Evolutionary conservation across 2,888 invertebrate genomes (phyloP), one percentile per base, ranked within the genome.

Genomic region (Caenorhabditis becei): DNA sequence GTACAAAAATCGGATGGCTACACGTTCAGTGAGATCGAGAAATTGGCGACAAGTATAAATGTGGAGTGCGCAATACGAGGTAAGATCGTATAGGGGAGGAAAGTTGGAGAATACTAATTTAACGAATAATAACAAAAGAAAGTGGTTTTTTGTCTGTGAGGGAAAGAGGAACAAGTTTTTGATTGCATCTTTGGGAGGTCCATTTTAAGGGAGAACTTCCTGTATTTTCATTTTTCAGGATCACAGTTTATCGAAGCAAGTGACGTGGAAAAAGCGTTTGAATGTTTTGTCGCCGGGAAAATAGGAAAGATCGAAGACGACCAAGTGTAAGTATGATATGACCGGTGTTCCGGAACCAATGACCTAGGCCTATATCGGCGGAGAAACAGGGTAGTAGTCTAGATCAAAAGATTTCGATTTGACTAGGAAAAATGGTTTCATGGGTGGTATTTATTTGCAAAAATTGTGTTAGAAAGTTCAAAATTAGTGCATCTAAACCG

Each of bases 41-140:
- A 80, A 54, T 62, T 80, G 53, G 58, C 80, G 26, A 75, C 65
- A 16, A 80, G 70, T 61, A 70, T 80, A 18, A 75, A 71, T 49
- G 69, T 80, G 14, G 80, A 80, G 51, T 71, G 80, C 37, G 80
- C 75, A 3, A 80, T 80, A 37, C 26, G 71, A 71, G 80, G 80
- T 81, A 16, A 28, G 28, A 59, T 35, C 35, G 18, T 20, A 56
- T 47, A 44, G 16, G 20, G 26, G 44, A 56, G 49, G 20, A 26
- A 49, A 65, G 20, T 51, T 32, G 58, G 23, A 2, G 35, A 28
- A 20, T 3, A 59, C n/a, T 16, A n/a, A 10, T 54, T 54, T 3
- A 28, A 16, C 28, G 54, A 54, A 28, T 3, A n/a, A 54, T 28
- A 28, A 20, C 5, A 7, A 28, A 54, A 54, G 10, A 8, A 28